A percentile compares a stretch with the other conserved stretches of the same genome.
phyloP scores from a whole-genome alignment of 2,888 invertebrate species.

The Microplitis manilae region DNA sequence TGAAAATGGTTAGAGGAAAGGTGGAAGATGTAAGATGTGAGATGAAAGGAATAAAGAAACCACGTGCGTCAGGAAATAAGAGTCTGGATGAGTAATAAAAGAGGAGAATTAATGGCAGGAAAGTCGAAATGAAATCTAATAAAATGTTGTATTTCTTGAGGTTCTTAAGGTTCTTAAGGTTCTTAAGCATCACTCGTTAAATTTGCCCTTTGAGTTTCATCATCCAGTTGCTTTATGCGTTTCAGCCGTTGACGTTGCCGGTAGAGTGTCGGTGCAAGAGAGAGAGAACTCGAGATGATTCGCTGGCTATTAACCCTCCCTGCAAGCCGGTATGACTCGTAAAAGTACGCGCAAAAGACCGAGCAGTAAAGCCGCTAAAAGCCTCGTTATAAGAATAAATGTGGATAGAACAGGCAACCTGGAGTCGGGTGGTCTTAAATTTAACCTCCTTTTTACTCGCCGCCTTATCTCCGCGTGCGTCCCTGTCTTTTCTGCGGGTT shows the following conservation, averaged over 20 bases:
- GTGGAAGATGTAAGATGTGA: not conserved
- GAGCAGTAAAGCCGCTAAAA: slow-evolving; percentile 54
- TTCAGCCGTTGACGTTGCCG: not conserved
- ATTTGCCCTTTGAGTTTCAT: slow-evolving; percentile 34
- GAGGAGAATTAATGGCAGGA: slow-evolving; percentile 7
- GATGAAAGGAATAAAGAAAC: not conserved
- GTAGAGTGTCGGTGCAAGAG: slow-evolving; percentile 33
- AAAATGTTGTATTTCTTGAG: slow-evolving; percentile 12
- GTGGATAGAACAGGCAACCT: slow-evolving; percentile 41
- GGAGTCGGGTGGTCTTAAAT: slow-evolving; percentile 32
- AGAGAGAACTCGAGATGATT: slow-evolving; percentile 44
- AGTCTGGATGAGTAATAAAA: not conserved
- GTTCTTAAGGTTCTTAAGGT: not conserved
- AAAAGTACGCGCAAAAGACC: slow-evolving; percentile 44
- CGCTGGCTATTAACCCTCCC: slow-evolving; percentile 50
- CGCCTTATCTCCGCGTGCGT: not conserved
- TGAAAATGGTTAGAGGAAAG: not conserved
- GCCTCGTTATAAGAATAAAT: slow-evolving; percentile 53
- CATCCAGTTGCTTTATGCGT: slow-evolving; percentile 2
- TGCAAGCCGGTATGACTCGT: slow-evolving; percentile 45
- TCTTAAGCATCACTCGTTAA: slow-evolving; percentile 17
- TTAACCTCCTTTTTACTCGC: slow-evolving; percentile 13
- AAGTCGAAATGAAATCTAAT: slow-evolving; percentile 21
- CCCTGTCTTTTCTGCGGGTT: not conserved
- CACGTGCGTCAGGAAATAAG: not conserved